These are phyloP conservation scores for Furcula furcula DNA, from an alignment of 2,888 invertebrate genomes.

Conservation along the genomic window DNA sequence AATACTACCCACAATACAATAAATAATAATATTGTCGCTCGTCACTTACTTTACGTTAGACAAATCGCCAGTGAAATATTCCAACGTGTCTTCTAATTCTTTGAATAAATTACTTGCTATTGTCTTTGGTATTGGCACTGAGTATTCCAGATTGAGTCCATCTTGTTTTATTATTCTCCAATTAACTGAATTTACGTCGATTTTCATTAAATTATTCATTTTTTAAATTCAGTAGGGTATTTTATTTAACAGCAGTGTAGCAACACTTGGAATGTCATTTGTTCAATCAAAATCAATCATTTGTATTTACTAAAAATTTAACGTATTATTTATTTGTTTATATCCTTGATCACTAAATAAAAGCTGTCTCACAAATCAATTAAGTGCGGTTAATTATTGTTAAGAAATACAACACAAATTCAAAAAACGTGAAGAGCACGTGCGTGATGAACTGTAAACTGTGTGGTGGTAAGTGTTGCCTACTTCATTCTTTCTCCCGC, in stretches of 20 bases:
- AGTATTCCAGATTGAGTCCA: slow-evolving; percentile 82
- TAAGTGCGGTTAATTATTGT: no score
- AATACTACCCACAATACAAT: background rate
- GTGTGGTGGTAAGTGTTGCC: no score
- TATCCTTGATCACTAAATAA: no score
- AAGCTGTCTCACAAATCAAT: no score
- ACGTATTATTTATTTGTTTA: no score
- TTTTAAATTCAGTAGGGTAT: slow-evolving; percentile 1
- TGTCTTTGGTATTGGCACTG: slow-evolving; percentile 59
- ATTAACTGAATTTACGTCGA: slow-evolving; percentile 36
- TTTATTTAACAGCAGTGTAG: no score
- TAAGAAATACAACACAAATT: no score
- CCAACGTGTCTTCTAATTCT: slow-evolving; percentile 78
- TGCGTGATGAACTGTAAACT: no score
- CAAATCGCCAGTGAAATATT: slow-evolving; percentile 84
- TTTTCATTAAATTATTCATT: slow-evolving; percentile 42
- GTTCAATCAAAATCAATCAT: no score
- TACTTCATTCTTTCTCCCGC: no score
- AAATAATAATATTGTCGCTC: background rate
- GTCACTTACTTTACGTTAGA: slow-evolving; percentile 75
- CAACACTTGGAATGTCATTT: background rate
- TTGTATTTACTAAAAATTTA: no score
- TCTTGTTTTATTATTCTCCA: slow-evolving; percentile 71
- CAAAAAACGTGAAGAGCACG: no score
- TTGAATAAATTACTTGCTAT: slow-evolving; percentile 71